Base-by-base conservation (phyloP, 1,140 invertebrate species). In the Bombus sibiricus region DNA sequence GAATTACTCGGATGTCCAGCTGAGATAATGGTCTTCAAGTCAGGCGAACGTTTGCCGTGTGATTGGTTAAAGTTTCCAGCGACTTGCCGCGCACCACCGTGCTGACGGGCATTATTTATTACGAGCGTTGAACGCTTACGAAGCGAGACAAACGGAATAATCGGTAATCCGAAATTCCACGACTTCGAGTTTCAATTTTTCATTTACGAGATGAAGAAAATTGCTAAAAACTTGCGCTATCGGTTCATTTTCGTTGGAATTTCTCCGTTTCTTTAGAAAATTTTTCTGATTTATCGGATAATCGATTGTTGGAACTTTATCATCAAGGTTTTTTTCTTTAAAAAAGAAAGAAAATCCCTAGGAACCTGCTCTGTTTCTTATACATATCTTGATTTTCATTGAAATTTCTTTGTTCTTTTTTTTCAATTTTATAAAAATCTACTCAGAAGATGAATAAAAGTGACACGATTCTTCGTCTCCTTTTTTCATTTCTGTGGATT, bases 1-100 rank as follows among this genome's bases (percentile, higher is more conserved):
- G 89, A 93, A 91, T 89, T 88, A 92, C 88, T 90, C 91, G 78
- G 92, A 92, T 93, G 91, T 92, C 92, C 93, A 91, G 91, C 93
- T 93, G 93, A 89, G 92, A 93, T 93, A 93, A 93, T 92, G 92
- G 89, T 83, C 83, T 83, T 90, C 85, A 76, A 89, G 87, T 88
- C 87, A 82, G 89, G 74, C 85, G 81, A 83, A 78, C 90, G 89
- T 92, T 90, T 83, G 85, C 69, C 85, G 73, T 86, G 90, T 79
- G 87, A 92, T 91, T 88, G 80, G 84, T 91, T 89, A 62, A 79
- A 89, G 88, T 92, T 92, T 82, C 81, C 79, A 76, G 39, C 83
- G 83, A 89, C 88, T 85, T 88, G 86, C 78, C 43, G 74, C 88
- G 90, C 81, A 81, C 82, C 66, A 71, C 87, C 81, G 89, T 83